Conservation (phyloP, 2,113 vertebrate genomes). For the Rattus rattus region DNA sequence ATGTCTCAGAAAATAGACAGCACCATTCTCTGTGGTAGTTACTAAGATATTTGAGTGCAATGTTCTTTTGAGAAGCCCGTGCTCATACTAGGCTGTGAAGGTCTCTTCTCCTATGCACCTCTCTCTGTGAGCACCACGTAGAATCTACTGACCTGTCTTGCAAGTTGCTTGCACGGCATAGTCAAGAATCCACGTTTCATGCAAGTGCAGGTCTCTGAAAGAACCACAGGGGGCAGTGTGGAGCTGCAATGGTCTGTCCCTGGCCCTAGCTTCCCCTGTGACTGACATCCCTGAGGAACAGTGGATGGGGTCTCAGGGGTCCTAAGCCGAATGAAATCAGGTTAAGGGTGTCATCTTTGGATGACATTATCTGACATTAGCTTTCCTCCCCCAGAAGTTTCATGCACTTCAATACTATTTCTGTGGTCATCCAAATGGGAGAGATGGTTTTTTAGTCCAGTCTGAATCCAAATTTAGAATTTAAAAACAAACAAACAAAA, state of each 20-base stretch:
- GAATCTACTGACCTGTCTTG: neutral
- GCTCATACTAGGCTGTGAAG: neutral
- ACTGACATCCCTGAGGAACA: neutral
- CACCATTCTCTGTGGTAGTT: neutral
- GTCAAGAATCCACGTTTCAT: neutral
- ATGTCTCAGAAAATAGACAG: neutral
- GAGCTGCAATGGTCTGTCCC: neutral
- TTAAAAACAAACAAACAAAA: neutral
- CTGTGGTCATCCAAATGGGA: neutral
- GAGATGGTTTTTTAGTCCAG: neutral
- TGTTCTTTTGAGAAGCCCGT: neutral
- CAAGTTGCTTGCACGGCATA: neutral
- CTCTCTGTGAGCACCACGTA: neutral
- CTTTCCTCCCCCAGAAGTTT: neutral
- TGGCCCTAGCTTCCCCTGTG: neutral
- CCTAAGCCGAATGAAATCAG: neutral
- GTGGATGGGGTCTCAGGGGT: neutral
- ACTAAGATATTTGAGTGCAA: neutral
- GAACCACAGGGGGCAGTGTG: neutral
- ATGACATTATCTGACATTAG: neutral
- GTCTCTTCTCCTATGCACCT: neutral
- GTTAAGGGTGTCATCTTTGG: neutral
- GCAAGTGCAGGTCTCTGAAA: neutral
- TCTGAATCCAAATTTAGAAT: neutral
- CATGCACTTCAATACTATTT: neutral